phyloP scores from a whole-genome alignment of 1,140 invertebrate genomes.

The Delia radicum region DNA sequence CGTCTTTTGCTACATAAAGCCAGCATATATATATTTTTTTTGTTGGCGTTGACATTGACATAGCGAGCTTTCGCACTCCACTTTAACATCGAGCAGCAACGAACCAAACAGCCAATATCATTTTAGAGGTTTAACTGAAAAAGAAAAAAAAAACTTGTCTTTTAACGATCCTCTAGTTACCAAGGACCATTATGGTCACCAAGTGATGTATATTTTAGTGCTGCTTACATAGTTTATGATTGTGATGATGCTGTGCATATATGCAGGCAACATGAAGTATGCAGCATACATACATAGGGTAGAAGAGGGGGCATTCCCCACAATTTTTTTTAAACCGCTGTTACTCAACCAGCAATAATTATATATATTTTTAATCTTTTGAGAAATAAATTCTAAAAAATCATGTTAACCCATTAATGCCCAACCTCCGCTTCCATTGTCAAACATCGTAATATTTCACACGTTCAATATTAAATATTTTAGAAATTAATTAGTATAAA shows the following conservation, averaged over 20 bases:
- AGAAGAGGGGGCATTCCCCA: too few relatives aligned
- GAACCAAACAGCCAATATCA: neutral
- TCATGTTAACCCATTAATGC: too few relatives aligned
- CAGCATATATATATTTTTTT: slow-evolving; percentile 31
- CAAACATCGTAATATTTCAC: too few relatives aligned
- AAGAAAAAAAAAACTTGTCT: neutral
- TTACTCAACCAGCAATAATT: neutral
- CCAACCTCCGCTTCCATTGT: too few relatives aligned
- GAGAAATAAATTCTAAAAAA: too few relatives aligned
- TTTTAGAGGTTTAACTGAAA: too few relatives aligned
- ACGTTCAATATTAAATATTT: too few relatives aligned
- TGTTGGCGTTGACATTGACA: slow-evolving; percentile 53
- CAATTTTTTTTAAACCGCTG: too few relatives aligned
- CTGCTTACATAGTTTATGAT: neutral
- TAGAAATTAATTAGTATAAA: too few relatives aligned
- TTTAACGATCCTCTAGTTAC: neutral
- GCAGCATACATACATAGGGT: too few relatives aligned
- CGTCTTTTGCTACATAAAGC: slow-evolving; percentile 34
- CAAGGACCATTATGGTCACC: neutral
- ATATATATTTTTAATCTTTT: neutral
- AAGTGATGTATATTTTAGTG: neutral
- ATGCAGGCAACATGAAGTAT: neutral
- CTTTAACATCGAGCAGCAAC: neutral
- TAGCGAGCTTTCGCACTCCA: slow-evolving; percentile 36
- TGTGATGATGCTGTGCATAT: neutral